Percentiles rank a stretch among this genome's conserved stretches.
phyloP scores from a whole-genome alignment of 2,888 invertebrate genomes.

The Biston stratarius region DNA sequence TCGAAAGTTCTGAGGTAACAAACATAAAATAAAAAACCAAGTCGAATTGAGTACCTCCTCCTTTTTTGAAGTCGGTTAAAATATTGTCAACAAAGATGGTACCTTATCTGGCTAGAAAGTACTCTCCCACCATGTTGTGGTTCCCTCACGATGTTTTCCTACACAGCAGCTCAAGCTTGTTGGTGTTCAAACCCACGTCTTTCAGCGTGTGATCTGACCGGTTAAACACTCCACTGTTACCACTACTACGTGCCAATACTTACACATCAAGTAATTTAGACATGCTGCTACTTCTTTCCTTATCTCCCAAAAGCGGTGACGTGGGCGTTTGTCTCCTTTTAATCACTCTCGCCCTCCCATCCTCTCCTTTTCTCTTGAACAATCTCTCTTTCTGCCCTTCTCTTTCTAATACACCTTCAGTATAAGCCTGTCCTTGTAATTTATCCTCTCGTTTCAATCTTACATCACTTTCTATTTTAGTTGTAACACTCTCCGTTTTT shows the following conservation, averaged over 20 bases:
- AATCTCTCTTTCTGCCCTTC: slow-evolving; percentile 71
- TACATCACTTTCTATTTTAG: slow-evolving; percentile 50
- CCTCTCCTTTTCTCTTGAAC: slow-evolving; percentile 79
- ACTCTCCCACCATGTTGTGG: too few relatives aligned
- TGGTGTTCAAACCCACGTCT: too few relatives aligned
- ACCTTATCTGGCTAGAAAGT: too few relatives aligned
- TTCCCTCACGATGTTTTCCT: too few relatives aligned
- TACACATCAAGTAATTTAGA: slow-evolving; percentile 92
- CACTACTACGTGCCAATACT: slow-evolving; percentile 51
- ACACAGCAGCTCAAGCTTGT: too few relatives aligned
- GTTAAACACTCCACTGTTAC: too few relatives aligned
- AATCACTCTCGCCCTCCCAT: slow-evolving; percentile 67
- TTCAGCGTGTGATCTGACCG: too few relatives aligned
- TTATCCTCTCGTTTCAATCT: slow-evolving; percentile 7
- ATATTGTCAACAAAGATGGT: too few relatives aligned
- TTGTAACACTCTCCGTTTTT: neutral
- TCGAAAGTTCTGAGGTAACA: too few relatives aligned
- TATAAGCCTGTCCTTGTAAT: neutral
- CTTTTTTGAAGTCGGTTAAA: too few relatives aligned
- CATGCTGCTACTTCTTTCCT: slow-evolving; percentile 95
- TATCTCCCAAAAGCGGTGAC: slow-evolving; percentile 87
- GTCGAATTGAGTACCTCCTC: too few relatives aligned
- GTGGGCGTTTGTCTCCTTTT: slow-evolving; percentile 72
- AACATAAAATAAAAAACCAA: too few relatives aligned
- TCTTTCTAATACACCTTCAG: slow-evolving; percentile 57